Evolutionary conservation across 2,797 vertebrate species (phyloP).

Genomic region (Scolopax rusticola): DNA sequence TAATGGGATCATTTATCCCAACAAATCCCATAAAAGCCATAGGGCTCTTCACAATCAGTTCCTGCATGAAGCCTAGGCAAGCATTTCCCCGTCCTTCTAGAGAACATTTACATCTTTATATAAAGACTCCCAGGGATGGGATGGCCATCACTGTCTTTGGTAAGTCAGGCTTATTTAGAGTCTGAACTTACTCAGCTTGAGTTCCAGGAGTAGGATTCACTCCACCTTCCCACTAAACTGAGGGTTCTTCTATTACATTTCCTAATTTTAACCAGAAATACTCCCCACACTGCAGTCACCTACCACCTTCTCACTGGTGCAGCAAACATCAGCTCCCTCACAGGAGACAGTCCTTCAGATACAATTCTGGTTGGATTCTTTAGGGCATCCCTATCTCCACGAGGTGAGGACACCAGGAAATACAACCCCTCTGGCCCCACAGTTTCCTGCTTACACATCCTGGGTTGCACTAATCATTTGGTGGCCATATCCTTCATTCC

Average conservation of each 20-base stretch:
- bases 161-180: not conserved
- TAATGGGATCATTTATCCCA: not conserved
- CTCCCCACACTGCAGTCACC: not conserved
- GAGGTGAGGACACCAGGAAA: not conserved
- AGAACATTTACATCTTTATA: not conserved
- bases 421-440: not conserved
- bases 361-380: not conserved
- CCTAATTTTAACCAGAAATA: not conserved
- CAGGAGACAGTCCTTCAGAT: not conserved
- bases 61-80: not conserved
- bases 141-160: not conserved
- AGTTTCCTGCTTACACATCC: not conserved
- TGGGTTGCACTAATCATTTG: no score
- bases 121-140: not conserved
- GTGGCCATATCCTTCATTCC: rapidly evolving
- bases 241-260: not conserved
- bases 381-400: not conserved
- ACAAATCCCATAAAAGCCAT: not conserved
- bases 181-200: not conserved
- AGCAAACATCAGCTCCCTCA: not conserved
- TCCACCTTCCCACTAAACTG: not conserved
- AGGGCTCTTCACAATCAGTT: not conserved
- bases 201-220: not conserved
- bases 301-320: not conserved
- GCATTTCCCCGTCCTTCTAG: not conserved